Percentiles rank a stretch among this genome's conserved stretches.
Evolutionary conservation across 2,113 vertebrate genomes (phyloP).

Genomic region (Tragelaphus strepsiceros): DNA sequence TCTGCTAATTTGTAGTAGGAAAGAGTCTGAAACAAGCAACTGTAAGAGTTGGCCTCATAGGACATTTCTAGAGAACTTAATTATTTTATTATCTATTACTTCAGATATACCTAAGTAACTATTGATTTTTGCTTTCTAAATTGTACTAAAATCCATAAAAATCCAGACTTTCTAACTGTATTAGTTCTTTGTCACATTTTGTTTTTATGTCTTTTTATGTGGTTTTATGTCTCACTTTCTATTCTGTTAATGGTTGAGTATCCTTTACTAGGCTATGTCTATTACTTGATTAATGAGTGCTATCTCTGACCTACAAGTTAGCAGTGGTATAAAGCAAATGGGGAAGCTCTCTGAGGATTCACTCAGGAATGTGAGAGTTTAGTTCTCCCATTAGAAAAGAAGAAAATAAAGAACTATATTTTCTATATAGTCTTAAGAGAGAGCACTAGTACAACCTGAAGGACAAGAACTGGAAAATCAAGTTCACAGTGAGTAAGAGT

Average conservation of each 20-base stretch:
- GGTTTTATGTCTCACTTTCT: background rate
- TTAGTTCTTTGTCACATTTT: background rate
- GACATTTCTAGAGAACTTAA: background rate
- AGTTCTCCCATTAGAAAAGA: slow-evolving; percentile 1
- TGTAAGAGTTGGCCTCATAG: background rate
- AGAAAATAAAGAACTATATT: background rate
- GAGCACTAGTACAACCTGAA: background rate
- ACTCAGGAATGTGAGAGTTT: background rate
- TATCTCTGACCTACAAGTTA: background rate
- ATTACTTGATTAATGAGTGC: background rate
- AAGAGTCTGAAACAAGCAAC: background rate
- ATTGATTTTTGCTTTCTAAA: background rate
- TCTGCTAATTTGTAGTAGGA: background rate
- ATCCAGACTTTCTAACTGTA: background rate
- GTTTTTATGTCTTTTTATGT: background rate
- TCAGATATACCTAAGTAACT: background rate
- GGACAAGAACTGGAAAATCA: background rate
- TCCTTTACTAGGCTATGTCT: background rate
- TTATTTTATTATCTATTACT: slow-evolving; percentile 19
- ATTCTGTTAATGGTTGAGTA: background rate
- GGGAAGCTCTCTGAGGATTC: background rate
- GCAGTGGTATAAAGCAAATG: background rate
- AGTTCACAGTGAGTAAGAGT: background rate
- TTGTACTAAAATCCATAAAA: background rate
- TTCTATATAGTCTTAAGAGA: background rate